A percentile compares a stretch with the other conserved stretches of the same genome.
Conservation (phyloP, 2,888 invertebrate species). For the Limenitis camilla region DNA sequence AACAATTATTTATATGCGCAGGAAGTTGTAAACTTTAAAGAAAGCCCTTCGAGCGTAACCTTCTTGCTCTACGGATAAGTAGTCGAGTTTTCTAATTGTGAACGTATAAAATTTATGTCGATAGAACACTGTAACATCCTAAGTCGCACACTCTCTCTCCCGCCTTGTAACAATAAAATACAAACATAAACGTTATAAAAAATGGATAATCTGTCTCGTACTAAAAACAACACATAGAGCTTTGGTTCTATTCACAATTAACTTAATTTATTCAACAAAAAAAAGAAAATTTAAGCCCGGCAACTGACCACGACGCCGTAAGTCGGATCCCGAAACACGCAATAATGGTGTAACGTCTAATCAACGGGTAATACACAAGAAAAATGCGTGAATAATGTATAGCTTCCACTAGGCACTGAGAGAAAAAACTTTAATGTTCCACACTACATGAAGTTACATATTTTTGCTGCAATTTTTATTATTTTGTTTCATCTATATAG, state of each 20-base stretch:
- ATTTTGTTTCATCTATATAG: constrained; percentile 9
- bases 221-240: not conserved
- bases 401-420: constrained; percentile 34
- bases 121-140: constrained; percentile 11
- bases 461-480: constrained; percentile 19
- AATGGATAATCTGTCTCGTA: constrained; percentile 3
- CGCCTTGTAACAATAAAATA: not conserved
- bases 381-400: constrained; percentile 51
- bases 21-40: constrained; percentile 53
- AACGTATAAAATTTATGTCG: constrained; percentile 20
- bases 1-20: constrained; percentile 33
- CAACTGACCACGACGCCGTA: constrained; percentile 19
- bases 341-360: constrained; percentile 47
- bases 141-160: not conserved
- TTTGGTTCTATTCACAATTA: constrained; percentile 16
- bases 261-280: constrained; percentile 13
- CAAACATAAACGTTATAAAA: not conserved
- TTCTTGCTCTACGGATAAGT: constrained; percentile 45
- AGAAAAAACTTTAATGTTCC: constrained; percentile 25
- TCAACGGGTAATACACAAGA: constrained; percentile 48
- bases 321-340: constrained; percentile 49
- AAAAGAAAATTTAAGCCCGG: constrained; percentile 20
- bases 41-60: constrained; percentile 46
- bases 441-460: constrained; percentile 20
- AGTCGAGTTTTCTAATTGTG: constrained; percentile 43